Evolutionary conservation across 2,113 vertebrate genomes (phyloP).

Genomic region (Cyphomyrus plagiostoma): DNA sequence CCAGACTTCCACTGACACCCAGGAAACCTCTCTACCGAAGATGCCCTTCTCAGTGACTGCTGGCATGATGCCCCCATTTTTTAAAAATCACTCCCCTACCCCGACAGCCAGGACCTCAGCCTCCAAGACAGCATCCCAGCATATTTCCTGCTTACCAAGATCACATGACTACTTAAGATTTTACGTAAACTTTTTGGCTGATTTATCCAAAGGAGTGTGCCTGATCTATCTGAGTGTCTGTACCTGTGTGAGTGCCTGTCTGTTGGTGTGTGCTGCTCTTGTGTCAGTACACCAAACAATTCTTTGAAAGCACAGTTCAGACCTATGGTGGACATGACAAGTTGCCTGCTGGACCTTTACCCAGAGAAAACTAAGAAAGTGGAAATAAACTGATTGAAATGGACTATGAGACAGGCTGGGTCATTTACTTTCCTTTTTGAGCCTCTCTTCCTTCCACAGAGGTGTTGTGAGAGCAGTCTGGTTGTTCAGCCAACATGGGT

Average conservation of each 20-base stretch:
- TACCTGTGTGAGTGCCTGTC: background rate
- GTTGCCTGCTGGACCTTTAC: slow-evolving; percentile 10
- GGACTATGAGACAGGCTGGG: background rate
- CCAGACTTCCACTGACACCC: slow-evolving; percentile 80
- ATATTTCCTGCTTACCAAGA: slow-evolving; percentile 27
- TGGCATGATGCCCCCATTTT: slow-evolving; percentile 35
- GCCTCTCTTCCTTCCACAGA: background rate
- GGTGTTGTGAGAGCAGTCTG: background rate
- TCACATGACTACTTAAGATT: background rate
- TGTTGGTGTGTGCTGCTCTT: background rate
- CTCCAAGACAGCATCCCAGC: slow-evolving; percentile 23
- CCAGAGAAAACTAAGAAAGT: background rate
- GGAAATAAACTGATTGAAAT: background rate
- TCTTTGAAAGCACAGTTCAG: slow-evolving; percentile 4
- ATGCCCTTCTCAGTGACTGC: background rate
- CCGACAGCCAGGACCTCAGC: slow-evolving; percentile 44
- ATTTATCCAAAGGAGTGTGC: slow-evolving; percentile 57
- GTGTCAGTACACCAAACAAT: background rate
- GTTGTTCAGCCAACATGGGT: slow-evolving; percentile 1
- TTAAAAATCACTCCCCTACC: slow-evolving; percentile 2
- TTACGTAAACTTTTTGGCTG: slow-evolving; percentile 11
- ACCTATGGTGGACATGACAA: slow-evolving; percentile 20
- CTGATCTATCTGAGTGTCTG: slow-evolving; percentile 27
- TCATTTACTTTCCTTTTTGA: background rate
- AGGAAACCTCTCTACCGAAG: slow-evolving; percentile 20